A percentile compares a stretch with the other conserved stretches of the same genome.
Conservation (phyloP, 2,797 vertebrate genomes). For the Anabas testudineus region DNA sequence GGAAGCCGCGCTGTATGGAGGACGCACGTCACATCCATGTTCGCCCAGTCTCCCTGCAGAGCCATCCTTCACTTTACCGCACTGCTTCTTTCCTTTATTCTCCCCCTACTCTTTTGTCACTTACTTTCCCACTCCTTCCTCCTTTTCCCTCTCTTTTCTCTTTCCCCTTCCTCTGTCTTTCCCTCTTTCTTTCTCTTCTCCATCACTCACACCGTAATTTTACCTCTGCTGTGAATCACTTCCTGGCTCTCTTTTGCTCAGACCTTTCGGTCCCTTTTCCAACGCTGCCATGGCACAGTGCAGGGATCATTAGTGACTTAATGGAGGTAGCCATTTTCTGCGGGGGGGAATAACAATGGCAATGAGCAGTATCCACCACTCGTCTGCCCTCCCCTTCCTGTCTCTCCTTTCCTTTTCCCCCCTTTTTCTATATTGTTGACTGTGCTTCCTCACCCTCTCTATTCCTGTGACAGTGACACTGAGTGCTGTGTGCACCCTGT, state of each 20-base stretch:
- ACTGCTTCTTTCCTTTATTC: conserved; percentile 31
- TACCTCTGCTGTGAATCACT: conserved; percentile 64
- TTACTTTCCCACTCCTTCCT: conserved; percentile 42
- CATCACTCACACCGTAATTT: conserved; percentile 70
- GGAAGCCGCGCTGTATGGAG: conserved; percentile 31
- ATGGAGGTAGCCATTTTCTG: conserved; percentile 80
- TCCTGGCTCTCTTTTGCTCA: conserved; percentile 47
- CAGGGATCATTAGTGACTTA: conserved; percentile 81
- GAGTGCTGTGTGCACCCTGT: conserved; percentile 53
- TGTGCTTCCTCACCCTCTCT: conserved; percentile 50
- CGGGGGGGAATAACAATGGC: conserved; percentile 72
- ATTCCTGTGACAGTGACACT: conserved; percentile 64
- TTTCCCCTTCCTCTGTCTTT: conserved; percentile 32
- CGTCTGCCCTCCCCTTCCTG: conserved; percentile 37
- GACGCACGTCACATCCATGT: conserved; percentile 42
- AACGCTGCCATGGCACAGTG: conserved; percentile 59
- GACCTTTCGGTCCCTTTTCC: conserved; percentile 50
- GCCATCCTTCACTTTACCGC: conserved; percentile 45
- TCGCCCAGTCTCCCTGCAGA: conserved; percentile 30
- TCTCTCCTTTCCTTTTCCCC: conserved; percentile 8
- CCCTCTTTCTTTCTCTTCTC: conserved; percentile 45
- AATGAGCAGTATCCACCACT: conserved; percentile 73
- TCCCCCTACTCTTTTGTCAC: conserved; percentile 42
- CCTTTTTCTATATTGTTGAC: conserved; percentile 54
- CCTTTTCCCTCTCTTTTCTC: neutral